A percentile compares a stretch with the other conserved stretches of the same genome.
phyloP scores from a whole-genome alignment of 1,140 invertebrate species.

The Bombus sibiricus region DNA sequence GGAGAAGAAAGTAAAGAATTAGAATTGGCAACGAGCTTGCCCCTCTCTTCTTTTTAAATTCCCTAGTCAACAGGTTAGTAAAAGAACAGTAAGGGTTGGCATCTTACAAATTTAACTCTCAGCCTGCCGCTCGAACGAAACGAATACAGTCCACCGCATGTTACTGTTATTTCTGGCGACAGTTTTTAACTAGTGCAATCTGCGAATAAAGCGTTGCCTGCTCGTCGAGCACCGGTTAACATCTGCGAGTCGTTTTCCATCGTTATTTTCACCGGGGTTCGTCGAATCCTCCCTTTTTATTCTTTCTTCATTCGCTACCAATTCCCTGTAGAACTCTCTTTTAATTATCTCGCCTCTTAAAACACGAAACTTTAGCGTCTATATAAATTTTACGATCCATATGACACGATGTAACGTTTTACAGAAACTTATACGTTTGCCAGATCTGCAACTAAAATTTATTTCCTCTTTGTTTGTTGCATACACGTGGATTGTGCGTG shows the following conservation, averaged over 20 bases:
- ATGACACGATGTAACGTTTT: neutral
- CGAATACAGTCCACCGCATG: slow-evolving; percentile 45
- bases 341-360: slow-evolving; percentile 57
- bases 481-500: too few species aligned
- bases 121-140: slow-evolving; percentile 41
- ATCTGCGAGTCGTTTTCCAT: slow-evolving; percentile 63
- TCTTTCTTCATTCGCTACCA: slow-evolving; percentile 26
- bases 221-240: slow-evolving; percentile 47
- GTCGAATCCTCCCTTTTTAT: slow-evolving; percentile 51
- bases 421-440: too few species aligned
- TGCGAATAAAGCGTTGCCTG: slow-evolving; percentile 51
- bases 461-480: too few species aligned
- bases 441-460: too few species aligned
- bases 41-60: neutral
- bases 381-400: neutral
- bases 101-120: slow-evolving; percentile 50
- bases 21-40: neutral
- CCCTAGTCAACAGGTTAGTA: slow-evolving; percentile 48
- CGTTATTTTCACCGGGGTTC: slow-evolving; percentile 64
- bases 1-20: neutral
- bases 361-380: neutral
- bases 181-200: slow-evolving; percentile 60
- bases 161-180: slow-evolving; percentile 59
- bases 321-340: slow-evolving; percentile 32
- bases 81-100: slow-evolving; percentile 27